Conservation (phyloP, 2,113 vertebrate species). For the Cyanoramphus novaezelandiae region DNA sequence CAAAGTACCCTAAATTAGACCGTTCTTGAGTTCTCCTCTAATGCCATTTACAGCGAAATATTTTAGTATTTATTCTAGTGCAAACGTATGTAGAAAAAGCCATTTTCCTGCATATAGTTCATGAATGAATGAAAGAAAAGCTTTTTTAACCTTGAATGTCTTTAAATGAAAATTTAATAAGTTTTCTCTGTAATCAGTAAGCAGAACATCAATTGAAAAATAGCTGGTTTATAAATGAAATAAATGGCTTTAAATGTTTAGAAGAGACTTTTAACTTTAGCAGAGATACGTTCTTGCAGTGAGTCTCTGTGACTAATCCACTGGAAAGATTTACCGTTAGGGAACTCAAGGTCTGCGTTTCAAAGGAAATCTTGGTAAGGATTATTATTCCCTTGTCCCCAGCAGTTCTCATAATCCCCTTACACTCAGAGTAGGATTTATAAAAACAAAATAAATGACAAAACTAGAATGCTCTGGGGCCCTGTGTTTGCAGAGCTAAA, state of each 20-base stretch:
- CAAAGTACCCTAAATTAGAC: neutral
- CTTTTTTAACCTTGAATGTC: slow-evolving; percentile 1
- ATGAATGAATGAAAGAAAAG: slow-evolving; percentile 4
- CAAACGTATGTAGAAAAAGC: neutral
- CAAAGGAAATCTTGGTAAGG: slow-evolving; percentile 55
- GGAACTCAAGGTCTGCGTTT: slow-evolving; percentile 43
- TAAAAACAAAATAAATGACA: slow-evolving; percentile 39
- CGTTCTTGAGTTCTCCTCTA: neutral
- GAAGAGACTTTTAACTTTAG: neutral
- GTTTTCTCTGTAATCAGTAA: neutral
- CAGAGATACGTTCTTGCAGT: neutral
- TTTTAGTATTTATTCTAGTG: neutral
- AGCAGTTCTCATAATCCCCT: slow-evolving; percentile 38
- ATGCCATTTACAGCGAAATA: neutral
- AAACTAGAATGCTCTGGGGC: slow-evolving; percentile 3
- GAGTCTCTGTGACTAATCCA: slow-evolving; percentile 55
- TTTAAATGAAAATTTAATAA: slow-evolving; percentile 14
- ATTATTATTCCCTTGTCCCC: slow-evolving; percentile 66
- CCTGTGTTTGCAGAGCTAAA: neutral
- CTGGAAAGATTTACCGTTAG: slow-evolving; percentile 45
- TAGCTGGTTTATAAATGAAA: slow-evolving; percentile 5
- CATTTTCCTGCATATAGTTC: neutral
- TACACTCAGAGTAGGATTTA: slow-evolving; percentile 36
- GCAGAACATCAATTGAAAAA: slow-evolving; percentile 10
- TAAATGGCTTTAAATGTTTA: slow-evolving; percentile 23